phyloP scores from a whole-genome alignment of 2,113 vertebrate species.

The Scomber colias region DNA sequence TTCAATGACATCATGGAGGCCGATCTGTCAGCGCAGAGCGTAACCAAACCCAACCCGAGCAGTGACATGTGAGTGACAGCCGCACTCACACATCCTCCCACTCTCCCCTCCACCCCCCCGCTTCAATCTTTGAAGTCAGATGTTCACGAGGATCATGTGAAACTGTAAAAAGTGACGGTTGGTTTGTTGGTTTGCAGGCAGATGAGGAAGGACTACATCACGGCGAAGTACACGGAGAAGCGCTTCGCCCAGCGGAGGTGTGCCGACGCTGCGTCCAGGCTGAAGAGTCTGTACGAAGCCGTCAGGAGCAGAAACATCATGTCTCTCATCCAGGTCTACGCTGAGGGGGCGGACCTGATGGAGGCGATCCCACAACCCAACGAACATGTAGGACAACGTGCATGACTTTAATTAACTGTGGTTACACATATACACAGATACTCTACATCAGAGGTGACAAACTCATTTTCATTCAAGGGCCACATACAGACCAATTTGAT shows the following conservation, averaged over 20 bases:
- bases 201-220: slow-evolving; percentile 96
- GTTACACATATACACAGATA: no score
- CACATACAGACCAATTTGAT: no score
- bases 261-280: slow-evolving; percentile 79
- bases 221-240: slow-evolving; percentile 95
- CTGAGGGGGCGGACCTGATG: slow-evolving; percentile 93
- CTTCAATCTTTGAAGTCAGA: no score
- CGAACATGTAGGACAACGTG: slow-evolving; percentile 89
- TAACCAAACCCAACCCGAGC: slow-evolving; percentile 88
- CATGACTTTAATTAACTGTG: no score
- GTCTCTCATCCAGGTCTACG: slow-evolving; percentile 92
- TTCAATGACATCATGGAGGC: slow-evolving; percentile 99
- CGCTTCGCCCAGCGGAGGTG: slow-evolving; percentile 88
- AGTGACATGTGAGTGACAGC: slow-evolving; percentile 93
- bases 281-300: slow-evolving; percentile 90
- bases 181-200: slow-evolving; percentile 85
- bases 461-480: no score
- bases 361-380: slow-evolving; percentile 89
- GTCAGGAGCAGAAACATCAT: slow-evolving; percentile 91
- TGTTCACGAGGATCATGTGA: no score
- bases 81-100: no score
- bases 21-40: slow-evolving; percentile 85
- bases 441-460: no score
- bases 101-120: no score
- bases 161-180: no score